Evolutionary conservation across 2,113 vertebrate genomes (phyloP), one percentile per base, ranked within the genome.

Genomic region (Charina bottae): DNA sequence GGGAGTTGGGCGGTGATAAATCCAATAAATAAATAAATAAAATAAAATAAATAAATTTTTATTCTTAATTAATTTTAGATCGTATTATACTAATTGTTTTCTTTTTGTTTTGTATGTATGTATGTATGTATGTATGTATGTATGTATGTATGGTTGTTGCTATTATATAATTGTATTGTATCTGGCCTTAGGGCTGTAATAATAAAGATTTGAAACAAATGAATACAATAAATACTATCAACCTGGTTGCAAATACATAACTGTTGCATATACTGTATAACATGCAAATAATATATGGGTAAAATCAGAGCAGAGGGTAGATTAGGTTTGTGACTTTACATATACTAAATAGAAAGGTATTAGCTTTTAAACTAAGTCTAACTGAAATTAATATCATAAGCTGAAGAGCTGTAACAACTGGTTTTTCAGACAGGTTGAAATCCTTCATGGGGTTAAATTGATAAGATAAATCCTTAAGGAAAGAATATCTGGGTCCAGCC

Each of bases 401-500:
- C 13, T 59, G 19, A 60, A 60, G 58, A 60, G 46, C 26, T 49
- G 4, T 59, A 24, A 15, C 33, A 87, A 46, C 28, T n/a, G 59
- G 5, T 15, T 60, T 17, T 42, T 68, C 72, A 90, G 15, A 2
- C 1, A 17, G 68, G 58, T 68, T 93, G 19, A 56, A 21, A 87
- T 37, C 55, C 12, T 90, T 54, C n/a, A 19, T 62, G 12, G 55
- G 12, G 58, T 24, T 11, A 23, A 21, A 94, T 8, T 87, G 33
- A 33, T 9, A 0, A 0, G 33, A 21, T 4, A 0, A 0, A 8
- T 4, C 28, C 42, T 88, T 15, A 24, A 54, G 60, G 42, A n/a
- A 26, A 60, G 11, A 60, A 83, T 46, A 91, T 87, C 62, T 78
- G 62, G 33, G 26, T 83, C 54, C 19, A 88, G 64, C n/a, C 26